phyloP scores from a whole-genome alignment of 2,888 invertebrate genomes.

The Sinelater perroti region DNA sequence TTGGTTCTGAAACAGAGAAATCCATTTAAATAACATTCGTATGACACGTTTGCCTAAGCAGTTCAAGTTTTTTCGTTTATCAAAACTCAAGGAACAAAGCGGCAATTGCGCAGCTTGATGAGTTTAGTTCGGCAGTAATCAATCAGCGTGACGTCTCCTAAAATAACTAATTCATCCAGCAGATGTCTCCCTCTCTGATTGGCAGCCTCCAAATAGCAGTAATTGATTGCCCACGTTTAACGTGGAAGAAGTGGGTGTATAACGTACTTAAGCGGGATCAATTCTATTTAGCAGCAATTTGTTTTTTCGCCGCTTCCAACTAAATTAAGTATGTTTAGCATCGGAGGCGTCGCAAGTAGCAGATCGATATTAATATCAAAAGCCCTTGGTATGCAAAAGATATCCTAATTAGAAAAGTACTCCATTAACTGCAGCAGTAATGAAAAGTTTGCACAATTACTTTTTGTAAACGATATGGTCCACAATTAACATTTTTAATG shows the following conservation, averaged over 20 bases:
- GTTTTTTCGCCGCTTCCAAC: constrained; percentile 7
- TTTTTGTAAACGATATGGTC: too few species aligned
- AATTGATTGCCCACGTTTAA: constrained; percentile 28
- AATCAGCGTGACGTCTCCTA: constrained; percentile 35
- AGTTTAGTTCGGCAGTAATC: constrained; percentile 33
- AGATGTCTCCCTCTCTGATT: constrained; percentile 34
- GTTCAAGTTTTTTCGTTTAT: constrained; percentile 22
- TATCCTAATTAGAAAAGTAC: too few species aligned
- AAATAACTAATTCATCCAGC: constrained; percentile 36
- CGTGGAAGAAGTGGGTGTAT: constrained; percentile 14
- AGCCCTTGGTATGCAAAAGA: too few species aligned
- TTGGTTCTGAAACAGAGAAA: constrained; percentile 17
- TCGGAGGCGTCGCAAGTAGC: too few species aligned
- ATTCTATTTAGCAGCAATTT: constrained; percentile 10
- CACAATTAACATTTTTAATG: too few species aligned
- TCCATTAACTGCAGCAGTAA: too few species aligned
- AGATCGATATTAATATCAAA: too few species aligned
- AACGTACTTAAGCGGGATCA: constrained; percentile 6
- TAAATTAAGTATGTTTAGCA: constrained; percentile 7
- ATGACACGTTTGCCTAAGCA: constrained; percentile 15
- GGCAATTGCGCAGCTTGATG: constrained; percentile 22
- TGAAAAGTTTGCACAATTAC: too few species aligned
- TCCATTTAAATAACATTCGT: constrained; percentile 16
- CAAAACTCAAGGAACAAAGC: constrained; percentile 28
- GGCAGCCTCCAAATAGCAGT: constrained; percentile 33